A percentile compares a stretch with the other conserved stretches of the same genome.
Evolutionary conservation across 1,140 invertebrate species (phyloP).

Genomic region (Paralvinella palmiformis): DNA sequence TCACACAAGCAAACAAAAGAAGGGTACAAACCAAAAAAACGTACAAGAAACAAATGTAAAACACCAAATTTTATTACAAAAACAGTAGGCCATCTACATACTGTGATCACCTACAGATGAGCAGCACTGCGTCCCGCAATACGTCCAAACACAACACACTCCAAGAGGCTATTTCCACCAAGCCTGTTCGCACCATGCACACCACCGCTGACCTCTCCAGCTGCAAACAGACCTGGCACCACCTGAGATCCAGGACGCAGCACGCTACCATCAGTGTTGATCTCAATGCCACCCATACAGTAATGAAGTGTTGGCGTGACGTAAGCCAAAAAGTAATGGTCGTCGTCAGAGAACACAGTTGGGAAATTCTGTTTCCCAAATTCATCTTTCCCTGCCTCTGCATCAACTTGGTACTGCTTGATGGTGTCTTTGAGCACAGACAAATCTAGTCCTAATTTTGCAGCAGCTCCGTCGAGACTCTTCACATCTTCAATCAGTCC

Average conservation of each 20-base stretch:
- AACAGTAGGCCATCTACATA: no score
- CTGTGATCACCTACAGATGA: no score
- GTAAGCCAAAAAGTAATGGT: slow-evolving; percentile 26
- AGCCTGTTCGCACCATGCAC: slow-evolving; percentile 43
- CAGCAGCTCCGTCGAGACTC: slow-evolving; percentile 28
- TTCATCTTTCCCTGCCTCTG: slow-evolving; percentile 26
- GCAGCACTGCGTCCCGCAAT: slow-evolving; percentile 38
- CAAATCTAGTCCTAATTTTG: slow-evolving; percentile 22
- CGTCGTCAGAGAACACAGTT: slow-evolving; percentile 25
- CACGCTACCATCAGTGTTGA: slow-evolving; percentile 25
- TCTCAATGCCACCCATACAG: slow-evolving; percentile 46
- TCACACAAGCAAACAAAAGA: no score
- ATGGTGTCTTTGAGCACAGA: slow-evolving; percentile 22
- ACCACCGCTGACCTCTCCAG: slow-evolving; percentile 46
- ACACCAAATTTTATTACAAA: no score
- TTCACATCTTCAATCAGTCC: slow-evolving; percentile 29
- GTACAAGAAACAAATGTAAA: no score
- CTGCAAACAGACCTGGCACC: slow-evolving; percentile 40
- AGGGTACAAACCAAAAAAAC: no score
- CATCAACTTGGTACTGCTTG: slow-evolving; percentile 31
- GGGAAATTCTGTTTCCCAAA: slow-evolving; percentile 41
- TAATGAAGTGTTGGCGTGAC: slow-evolving; percentile 43
- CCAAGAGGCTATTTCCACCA: slow-evolving; percentile 43
- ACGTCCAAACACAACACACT: slow-evolving; percentile 47
- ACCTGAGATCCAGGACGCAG: not conserved